Evolutionary conservation across 30 jellyfish, hydroid and myxozoan species (phyloP).

Genomic region (Nemopilema nomurai): DNA sequence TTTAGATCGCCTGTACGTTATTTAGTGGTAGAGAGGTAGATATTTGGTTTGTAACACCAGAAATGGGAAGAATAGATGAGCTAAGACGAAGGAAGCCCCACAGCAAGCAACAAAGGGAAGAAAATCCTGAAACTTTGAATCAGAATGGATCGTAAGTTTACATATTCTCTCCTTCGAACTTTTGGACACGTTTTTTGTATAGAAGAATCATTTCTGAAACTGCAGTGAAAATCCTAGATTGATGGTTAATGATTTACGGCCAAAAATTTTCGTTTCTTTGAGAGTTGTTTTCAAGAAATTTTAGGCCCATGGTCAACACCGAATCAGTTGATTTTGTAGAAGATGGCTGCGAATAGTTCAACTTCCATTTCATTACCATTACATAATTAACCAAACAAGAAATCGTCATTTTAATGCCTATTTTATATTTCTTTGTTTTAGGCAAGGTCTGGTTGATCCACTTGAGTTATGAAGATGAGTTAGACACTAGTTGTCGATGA

Average conservation of each 20-base stretch:
- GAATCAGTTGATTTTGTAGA: not conserved
- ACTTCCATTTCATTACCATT: not conserved
- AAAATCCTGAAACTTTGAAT: not conserved
- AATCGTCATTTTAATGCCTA: not conserved
- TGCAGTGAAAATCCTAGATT: not conserved
- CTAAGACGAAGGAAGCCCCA: not conserved
- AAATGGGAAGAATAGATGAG: not conserved
- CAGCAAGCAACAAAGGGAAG: not conserved
- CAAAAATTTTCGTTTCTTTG: too few species aligned
- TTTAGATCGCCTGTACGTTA: not conserved
- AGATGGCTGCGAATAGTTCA: not conserved
- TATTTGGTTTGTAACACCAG: not conserved
- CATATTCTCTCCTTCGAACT: not conserved
- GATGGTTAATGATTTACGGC: not conserved
- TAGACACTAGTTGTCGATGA: not conserved
- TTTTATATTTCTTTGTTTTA: not conserved
- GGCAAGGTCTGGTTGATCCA: not conserved
- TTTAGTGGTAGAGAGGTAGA: slow-evolving; percentile 1
- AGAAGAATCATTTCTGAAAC: not conserved
- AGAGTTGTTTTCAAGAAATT: too few species aligned
- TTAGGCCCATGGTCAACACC: not conserved
- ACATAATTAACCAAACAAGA: not conserved
- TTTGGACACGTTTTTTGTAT: not conserved
- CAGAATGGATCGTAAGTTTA: not conserved
- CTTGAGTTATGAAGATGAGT: not conserved